These are phyloP conservation scores for Xerus inauris DNA, from an alignment of 2,113 vertebrate species.

Conservation along the genomic window DNA sequence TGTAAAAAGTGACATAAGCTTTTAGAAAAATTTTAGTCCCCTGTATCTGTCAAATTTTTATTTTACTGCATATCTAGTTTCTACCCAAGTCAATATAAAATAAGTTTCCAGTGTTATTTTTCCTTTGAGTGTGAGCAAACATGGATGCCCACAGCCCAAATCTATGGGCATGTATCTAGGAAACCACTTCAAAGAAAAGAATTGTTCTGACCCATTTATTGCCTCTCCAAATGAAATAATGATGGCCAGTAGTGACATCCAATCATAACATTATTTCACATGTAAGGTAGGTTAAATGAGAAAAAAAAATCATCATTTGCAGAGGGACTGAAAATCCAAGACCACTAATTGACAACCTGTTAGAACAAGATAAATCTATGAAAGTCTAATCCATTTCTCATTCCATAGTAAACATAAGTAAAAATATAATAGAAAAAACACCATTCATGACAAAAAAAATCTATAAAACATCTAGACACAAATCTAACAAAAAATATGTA, in stretches of 20 bases:
- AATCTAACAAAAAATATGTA: background rate
- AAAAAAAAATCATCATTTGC: background rate
- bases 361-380: background rate
- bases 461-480: background rate
- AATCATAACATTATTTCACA: background rate
- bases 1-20: background rate
- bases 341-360: background rate
- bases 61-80: background rate
- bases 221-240: background rate
- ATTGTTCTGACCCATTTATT: background rate
- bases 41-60: background rate
- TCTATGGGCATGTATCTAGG: background rate
- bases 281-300: background rate
- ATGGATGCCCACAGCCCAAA: background rate
- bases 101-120: background rate
- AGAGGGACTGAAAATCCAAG: background rate
- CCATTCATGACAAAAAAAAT: background rate
- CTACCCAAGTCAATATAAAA: background rate
- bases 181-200: background rate
- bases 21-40: slow-evolving; percentile 19
- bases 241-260: background rate
- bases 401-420: background rate
- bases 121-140: background rate
- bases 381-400: background rate
- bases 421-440: slow-evolving; percentile 14